Percentiles rank a stretch among this genome's conserved stretches.
These are phyloP conservation scores for Sarcophaga subvicina DNA, from an alignment of 2,888 invertebrate species.

Conservation along the genomic window DNA sequence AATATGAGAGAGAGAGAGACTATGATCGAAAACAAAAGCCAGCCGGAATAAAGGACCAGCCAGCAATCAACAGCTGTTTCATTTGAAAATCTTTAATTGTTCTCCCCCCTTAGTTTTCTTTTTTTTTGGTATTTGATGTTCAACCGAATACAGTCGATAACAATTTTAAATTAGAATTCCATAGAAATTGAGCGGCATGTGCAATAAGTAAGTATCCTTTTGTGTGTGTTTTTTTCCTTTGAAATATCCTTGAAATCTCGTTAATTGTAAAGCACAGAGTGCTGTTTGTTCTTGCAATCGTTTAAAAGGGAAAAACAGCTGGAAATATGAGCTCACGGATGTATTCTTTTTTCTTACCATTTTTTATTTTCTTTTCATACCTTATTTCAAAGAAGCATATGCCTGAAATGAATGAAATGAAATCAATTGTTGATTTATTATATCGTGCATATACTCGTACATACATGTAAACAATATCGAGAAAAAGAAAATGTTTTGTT, in stretches of 20 bases:
- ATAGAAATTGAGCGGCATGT: slow-evolving; percentile 45
- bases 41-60: too few relatives aligned
- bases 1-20: neutral
- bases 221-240: neutral
- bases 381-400: slow-evolving; percentile 23
- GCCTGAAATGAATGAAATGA: neutral
- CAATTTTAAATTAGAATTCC: slow-evolving; percentile 60
- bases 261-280: neutral
- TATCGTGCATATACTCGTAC: too few relatives aligned
- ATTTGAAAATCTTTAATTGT: slow-evolving; percentile 60
- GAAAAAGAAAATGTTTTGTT: too few relatives aligned
- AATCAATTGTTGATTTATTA: too few relatives aligned
- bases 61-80: slow-evolving; percentile 40
- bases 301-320: slow-evolving; percentile 47
- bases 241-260: slow-evolving; percentile 41
- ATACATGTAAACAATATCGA: too few relatives aligned
- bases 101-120: slow-evolving; percentile 9
- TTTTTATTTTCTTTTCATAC: neutral
- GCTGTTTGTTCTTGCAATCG: neutral
- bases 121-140: slow-evolving; percentile 48
- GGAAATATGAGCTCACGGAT: slow-evolving; percentile 18
- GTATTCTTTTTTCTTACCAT: neutral
- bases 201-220: slow-evolving; percentile 45
- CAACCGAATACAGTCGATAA: slow-evolving; percentile 42
- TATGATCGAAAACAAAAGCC: neutral